Base-by-base conservation (phyloP, 2,113 vertebrate species). In the Prunella fulvescens region DNA sequence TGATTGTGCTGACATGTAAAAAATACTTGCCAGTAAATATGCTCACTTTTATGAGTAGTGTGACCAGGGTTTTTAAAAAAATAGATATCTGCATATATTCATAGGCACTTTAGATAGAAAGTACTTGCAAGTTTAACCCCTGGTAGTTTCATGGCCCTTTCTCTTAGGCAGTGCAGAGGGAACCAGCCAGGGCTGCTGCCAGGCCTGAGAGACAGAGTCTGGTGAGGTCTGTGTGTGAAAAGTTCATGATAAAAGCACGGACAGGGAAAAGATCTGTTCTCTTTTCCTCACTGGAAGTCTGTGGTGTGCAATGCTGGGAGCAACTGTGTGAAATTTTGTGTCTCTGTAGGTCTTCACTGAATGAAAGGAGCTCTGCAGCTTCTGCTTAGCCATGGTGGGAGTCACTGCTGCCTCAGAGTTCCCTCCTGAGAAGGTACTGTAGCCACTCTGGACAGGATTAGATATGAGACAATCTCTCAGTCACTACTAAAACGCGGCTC, bases 261-360 rank as follows among this genome's bases (percentile, higher is more conserved):
- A 14, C 28, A 9, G 19, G 28, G 14, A 45, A 76, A 65, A 57
- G 39, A 44, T 3, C 22, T 64, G 14, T 31, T 74, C 10, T 64
- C 13, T 69, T 71, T 83, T 69, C 26, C 35, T 71, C 19, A 6
- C 61, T 73, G 39, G 20, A 50, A 70, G 18, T 81, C 26, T 88
- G 53, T 45, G 33, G 5, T 61, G 20, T 48, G 48, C 35, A 50
- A 26, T 47, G 29, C 86, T 51, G 42, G 35, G 42, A 70, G 28
- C 18, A 54, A 4, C 19, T 56, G 37, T 39, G 69, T 10, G 29
- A 42, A 31, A 79, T 84, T 70, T 70, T 47, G 29, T 40, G 5
- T 61, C 16, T 54, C 37, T 25, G 0, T 42, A 58, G 39, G 25
- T 54, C 13, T 40, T 35, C 39, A 39, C 12, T 0, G 1, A 42